phyloP scores from a whole-genome alignment of 2,888 invertebrate genomes.

The Nymphalis c-album region DNA sequence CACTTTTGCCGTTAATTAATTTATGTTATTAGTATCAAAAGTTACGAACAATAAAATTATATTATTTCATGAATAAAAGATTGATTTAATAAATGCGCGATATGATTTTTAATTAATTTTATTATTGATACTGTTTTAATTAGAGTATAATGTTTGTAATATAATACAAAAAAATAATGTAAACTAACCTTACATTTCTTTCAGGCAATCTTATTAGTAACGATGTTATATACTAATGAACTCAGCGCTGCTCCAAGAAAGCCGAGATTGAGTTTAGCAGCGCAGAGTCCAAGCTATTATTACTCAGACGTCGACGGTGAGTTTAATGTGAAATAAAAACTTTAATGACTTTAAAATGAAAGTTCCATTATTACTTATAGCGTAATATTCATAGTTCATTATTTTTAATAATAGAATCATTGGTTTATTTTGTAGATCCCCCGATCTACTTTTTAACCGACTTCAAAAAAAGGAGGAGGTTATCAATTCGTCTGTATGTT shows the following conservation, averaged over 20 bases:
- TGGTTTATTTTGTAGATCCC: no score
- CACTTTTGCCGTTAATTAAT: background rate
- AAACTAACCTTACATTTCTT: constrained; percentile 31
- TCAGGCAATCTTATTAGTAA: constrained; percentile 47
- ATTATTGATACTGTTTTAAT: background rate
- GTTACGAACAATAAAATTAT: background rate
- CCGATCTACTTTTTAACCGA: no score
- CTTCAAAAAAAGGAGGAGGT: no score
- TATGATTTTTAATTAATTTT: background rate
- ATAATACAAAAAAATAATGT: no score
- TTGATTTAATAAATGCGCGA: background rate
- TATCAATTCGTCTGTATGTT: no score
- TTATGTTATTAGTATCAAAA: background rate
- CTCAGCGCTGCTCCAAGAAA: constrained; percentile 52
- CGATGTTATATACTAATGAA: constrained; percentile 37
- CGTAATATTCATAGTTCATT: no score
- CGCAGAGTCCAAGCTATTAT: constrained; percentile 55
- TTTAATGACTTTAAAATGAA: no score
- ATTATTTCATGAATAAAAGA: background rate
- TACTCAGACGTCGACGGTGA: constrained; percentile 63
- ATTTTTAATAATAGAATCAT: no score
- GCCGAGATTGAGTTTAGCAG: constrained; percentile 61
- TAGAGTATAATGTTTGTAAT: background rate
- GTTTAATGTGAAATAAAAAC: constrained; percentile 19
- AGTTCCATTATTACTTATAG: no score